These are phyloP conservation scores for Tetragonula clypearis DNA, from an alignment of 1,140 invertebrate species.

Conservation along the genomic window DNA sequence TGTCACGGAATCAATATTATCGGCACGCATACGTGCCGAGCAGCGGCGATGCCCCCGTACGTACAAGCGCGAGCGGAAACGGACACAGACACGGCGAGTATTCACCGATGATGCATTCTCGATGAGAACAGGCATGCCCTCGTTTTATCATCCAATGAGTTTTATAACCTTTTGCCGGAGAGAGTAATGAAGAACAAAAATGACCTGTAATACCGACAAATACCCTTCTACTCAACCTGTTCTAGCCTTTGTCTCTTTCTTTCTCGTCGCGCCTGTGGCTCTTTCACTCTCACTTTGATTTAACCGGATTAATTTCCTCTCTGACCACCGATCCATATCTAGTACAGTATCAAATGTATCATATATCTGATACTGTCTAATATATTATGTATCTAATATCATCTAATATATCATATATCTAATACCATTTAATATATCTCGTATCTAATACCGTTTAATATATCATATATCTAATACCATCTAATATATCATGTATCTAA, in stretches of 20 bases:
- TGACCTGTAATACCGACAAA: constrained; percentile 33
- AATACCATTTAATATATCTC: no score
- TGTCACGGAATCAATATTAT: not conserved
- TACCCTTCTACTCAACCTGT: constrained; percentile 15
- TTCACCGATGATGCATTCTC: constrained; percentile 9
- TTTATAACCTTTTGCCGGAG: constrained; percentile 28
- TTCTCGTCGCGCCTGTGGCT: constrained; percentile 12
- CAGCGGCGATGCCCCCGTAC: not conserved
- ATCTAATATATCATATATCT: no score
- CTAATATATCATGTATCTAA: no score
- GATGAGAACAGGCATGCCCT: constrained; percentile 14
- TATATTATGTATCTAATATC: no score
- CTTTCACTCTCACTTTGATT: constrained; percentile 51
- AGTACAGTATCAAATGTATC: not conserved
- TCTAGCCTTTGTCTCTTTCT: constrained; percentile 30
- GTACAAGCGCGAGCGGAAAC: not conserved
- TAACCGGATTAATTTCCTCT: constrained; percentile 45
- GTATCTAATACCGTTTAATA: no score
- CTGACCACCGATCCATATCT: not conserved
- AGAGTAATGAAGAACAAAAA: constrained; percentile 37
- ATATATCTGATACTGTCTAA: no score
- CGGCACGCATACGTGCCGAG: no score
- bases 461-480: no score
- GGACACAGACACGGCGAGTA: not conserved
- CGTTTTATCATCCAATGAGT: constrained; percentile 36